A percentile compares a stretch with the other conserved stretches of the same genome.
phyloP scores from a whole-genome alignment of 2,113 vertebrate genomes.

The Meleagris gallopavo region DNA sequence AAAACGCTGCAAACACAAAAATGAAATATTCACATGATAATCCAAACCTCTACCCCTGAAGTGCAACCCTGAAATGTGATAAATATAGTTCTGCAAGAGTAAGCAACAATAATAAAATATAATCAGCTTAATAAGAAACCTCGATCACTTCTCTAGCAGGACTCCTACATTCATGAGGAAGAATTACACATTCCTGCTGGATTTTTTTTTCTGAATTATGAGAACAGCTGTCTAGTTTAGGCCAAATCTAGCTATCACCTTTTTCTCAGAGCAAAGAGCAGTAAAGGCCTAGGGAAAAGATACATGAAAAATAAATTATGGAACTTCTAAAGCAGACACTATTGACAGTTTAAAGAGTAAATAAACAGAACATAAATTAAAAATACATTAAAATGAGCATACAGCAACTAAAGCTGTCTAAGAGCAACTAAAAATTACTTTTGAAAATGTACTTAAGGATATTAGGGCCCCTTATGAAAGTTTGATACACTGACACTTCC shows the following conservation, averaged over 20 bases:
- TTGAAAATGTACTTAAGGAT: neutral
- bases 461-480: neutral
- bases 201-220: neutral
- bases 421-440: neutral
- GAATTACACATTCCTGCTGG: neutral
- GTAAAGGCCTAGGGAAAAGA: neutral
- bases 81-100: neutral
- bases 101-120: neutral
- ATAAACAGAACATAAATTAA: neutral
- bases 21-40: neutral
- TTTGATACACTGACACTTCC: neutral
- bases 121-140: neutral
- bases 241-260: neutral
- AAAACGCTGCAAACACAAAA: neutral
- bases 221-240: neutral
- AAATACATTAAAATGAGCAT: neutral
- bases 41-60: neutral
- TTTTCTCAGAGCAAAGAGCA: neutral
- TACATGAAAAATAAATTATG: neutral
- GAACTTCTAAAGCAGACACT: neutral
- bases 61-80: neutral
- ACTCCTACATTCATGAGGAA: neutral
- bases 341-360: neutral
- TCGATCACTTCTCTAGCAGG: neutral
- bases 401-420: neutral